A percentile compares a stretch with the other conserved stretches of the same genome.
Evolutionary conservation across 2,113 vertebrate genomes (phyloP).

Genomic region (Semicossyphus pulcher): DNA sequence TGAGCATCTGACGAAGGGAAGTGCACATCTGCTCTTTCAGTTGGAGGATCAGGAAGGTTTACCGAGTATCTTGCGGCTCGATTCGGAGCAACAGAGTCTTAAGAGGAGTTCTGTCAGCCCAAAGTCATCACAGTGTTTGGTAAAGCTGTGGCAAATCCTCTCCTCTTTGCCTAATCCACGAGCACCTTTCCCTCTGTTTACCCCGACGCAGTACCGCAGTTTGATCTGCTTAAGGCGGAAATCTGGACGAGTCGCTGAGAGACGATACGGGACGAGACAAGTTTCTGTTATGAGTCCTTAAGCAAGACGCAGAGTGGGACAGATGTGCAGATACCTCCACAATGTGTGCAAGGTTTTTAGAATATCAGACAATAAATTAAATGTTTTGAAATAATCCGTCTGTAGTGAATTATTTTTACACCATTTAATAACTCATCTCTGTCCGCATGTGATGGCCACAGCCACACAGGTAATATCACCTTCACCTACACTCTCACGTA

Average conservation of each 20-base stretch:
- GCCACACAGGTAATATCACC: no score
- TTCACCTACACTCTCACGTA: no score
- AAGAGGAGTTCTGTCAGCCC: constrained; percentile 44
- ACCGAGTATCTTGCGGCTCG: constrained; percentile 37
- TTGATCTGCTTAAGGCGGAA: background rate
- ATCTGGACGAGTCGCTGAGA: background rate
- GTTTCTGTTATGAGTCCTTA: background rate
- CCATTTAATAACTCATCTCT: no score
- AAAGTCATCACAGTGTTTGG: constrained; percentile 37
- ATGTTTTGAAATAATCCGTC: no score
- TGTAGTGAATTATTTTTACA: no score
- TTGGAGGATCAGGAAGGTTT: constrained; percentile 58
- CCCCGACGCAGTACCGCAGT: background rate
- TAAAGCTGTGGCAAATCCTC: constrained; percentile 49
- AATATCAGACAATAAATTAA: no score
- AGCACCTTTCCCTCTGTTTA: constrained; percentile 25
- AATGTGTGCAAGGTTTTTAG: no score
- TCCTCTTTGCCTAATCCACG: constrained; percentile 21
- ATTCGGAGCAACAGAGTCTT: constrained; percentile 37
- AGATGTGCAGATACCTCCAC: no score
- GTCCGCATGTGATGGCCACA: no score
- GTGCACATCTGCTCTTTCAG: constrained; percentile 38
- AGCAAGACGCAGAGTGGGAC: background rate
- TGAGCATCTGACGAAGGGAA: constrained; percentile 12
- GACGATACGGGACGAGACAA: constrained; percentile 2